Percentiles rank a stretch among this genome's conserved stretches.
These are phyloP conservation scores for Clamator glandarius DNA, from an alignment of 2,797 vertebrate genomes.

Conservation along the genomic window DNA sequence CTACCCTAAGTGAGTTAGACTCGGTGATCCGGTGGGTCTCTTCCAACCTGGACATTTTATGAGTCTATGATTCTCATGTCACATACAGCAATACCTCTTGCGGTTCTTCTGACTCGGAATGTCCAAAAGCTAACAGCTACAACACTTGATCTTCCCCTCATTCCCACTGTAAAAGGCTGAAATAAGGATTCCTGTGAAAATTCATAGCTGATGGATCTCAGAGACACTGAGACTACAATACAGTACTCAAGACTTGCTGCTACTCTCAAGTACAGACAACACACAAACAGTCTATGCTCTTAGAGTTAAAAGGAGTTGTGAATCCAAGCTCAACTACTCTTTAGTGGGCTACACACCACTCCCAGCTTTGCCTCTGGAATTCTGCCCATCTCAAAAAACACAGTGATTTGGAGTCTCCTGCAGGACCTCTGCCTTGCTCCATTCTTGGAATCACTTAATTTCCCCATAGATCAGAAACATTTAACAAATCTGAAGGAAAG, in stretches of 20 bases:
- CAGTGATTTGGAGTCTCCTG: not conserved
- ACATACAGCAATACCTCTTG: accelerated
- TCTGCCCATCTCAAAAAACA: not conserved
- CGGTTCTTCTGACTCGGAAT: not conserved
- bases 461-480: not conserved
- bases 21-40: too few species aligned
- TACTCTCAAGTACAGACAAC: not conserved
- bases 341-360: not conserved
- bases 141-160: not conserved
- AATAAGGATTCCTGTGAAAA: not conserved
- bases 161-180: not conserved
- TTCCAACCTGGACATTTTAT: too few species aligned
- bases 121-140: not conserved
- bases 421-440: not conserved
- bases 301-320: not conserved
- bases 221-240: not conserved
- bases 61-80: not conserved
- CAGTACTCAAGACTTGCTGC: not conserved
- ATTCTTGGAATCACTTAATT: not conserved
- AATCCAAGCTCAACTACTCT: not conserved
- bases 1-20: too few species aligned
- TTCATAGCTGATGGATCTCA: not conserved
- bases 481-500: not conserved
- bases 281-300: not conserved
- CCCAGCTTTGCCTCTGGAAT: not conserved